Evolutionary conservation across 2,113 vertebrate species (phyloP).

Genomic region (Daubentonia madagascariensis): DNA sequence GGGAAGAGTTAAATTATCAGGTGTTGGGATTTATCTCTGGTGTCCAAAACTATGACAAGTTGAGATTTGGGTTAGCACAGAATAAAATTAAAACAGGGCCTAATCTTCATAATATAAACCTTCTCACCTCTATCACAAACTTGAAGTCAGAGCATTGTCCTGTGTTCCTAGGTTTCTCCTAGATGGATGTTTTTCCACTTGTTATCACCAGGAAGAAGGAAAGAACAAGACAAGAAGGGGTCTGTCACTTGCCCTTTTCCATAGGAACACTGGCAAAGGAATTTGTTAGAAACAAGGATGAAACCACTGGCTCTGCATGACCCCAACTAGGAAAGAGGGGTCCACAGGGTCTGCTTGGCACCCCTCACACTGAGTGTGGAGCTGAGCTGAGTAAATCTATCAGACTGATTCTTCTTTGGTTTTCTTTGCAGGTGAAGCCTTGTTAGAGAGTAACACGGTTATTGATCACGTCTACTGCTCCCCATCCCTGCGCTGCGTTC

Average conservation of each 20-base stretch:
- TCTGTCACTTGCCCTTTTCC: background rate
- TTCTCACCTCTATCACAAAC: background rate
- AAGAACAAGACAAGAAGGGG: background rate
- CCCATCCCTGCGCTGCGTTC: conserved; percentile 96
- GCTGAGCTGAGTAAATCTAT: background rate
- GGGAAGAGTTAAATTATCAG: background rate
- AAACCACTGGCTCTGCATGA: accelerated
- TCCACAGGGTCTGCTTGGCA: background rate
- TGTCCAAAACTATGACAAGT: background rate
- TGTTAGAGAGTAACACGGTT: conserved; percentile 91
- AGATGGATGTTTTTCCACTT: background rate
- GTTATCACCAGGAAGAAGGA: background rate
- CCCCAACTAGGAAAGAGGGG: background rate
- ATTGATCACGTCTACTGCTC: conserved; percentile 96
- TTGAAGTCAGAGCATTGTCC: background rate
- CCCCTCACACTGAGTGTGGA: background rate
- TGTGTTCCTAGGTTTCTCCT: background rate
- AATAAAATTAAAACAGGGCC: background rate
- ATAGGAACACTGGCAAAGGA: background rate
- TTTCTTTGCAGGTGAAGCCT: conserved; percentile 90
- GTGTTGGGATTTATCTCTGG: background rate
- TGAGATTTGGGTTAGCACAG: background rate
- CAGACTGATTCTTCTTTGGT: background rate
- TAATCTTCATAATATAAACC: background rate
- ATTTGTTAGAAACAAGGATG: background rate